Evolutionary conservation across 2,888 invertebrate genomes (phyloP), one percentile per base, ranked within the genome.

Genomic region (Galeopsomyia nigrocyanea): DNA sequence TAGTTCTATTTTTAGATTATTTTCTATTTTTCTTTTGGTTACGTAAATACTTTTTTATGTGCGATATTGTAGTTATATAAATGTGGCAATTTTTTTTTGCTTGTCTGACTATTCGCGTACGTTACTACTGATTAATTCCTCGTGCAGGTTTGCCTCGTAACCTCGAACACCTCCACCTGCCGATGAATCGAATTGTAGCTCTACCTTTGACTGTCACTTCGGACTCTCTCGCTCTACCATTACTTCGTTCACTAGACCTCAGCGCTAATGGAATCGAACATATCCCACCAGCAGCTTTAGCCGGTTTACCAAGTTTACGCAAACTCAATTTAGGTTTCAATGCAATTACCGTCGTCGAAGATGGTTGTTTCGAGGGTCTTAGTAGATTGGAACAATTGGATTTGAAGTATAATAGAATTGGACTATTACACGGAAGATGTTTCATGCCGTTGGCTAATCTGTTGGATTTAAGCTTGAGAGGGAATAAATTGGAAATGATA

Each of bases 261-360:
- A 92, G 93, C 57, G 90, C 89, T 56, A 95, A 95, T 82, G 91
- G 91, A 1, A 90, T 95, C 64, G 92, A 93, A 80, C 90, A 90
- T 81, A 89, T 95, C 65, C 89, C 91, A 0, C 88, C 90, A 16
- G 91, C 91, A 16, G 89, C 90, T 1, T 88, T 95, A 77, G 90
- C 90, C 79, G 90, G 90, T 22, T 86, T 94, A 13, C 90, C 91
- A 0, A 92, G 91, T 81, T 86, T 95, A 75, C 88, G 91, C 61
- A 89, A 92, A 72, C 86, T 95, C 21, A 92, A 92, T 81, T 87
- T 95, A 76, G 92, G 91, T 39, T 91, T 92, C 74, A 96, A 96
- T 82, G 90, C 92, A 0, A 85, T 96, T 58, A 90, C 91, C 74
- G 87, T 90, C 71, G 84, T 96, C 57, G 94, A 95, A 77, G 90